phyloP scores from a whole-genome alignment of 1,140 invertebrate species.

The Hypsibius dujardini region DNA sequence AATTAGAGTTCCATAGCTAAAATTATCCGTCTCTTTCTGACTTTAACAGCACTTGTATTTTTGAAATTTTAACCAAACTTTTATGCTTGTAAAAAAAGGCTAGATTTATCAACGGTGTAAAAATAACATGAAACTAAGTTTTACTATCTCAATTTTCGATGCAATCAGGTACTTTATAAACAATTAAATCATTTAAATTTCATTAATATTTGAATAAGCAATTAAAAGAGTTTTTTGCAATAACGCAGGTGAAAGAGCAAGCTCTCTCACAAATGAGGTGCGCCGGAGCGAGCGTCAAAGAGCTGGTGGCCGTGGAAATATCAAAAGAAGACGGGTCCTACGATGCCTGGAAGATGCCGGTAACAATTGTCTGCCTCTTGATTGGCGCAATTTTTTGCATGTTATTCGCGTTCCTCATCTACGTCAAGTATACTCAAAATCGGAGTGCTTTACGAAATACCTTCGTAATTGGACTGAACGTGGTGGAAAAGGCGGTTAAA shows the following conservation, averaged over 20 bases:
- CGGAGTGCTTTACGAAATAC: not conserved
- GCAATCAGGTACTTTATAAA: too few relatives aligned
- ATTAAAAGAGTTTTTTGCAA: not conserved
- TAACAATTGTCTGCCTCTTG: slow-evolving; percentile 19
- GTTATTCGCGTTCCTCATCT: not conserved
- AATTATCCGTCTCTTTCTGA: too few relatives aligned
- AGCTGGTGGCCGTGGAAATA: slow-evolving; percentile 23
- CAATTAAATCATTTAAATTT: too few relatives aligned
- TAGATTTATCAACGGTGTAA: too few relatives aligned
- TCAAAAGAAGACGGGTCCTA: slow-evolving; percentile 21
- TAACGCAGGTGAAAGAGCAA: slow-evolving; percentile 18
- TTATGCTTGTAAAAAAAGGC: too few relatives aligned
- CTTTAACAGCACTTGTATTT: too few relatives aligned
- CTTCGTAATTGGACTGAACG: not conserved
- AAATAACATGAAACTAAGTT: not conserved
- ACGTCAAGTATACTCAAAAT: not conserved
- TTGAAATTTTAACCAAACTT: too few relatives aligned
- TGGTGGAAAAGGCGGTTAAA: not conserved
- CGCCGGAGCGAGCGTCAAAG: slow-evolving; percentile 21
- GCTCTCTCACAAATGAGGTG: slow-evolving; percentile 26
- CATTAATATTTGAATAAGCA: too few relatives aligned
- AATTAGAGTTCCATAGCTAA: too few relatives aligned
- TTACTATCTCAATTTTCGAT: too few relatives aligned
- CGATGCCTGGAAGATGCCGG: slow-evolving; percentile 24
- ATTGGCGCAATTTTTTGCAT: not conserved